Evolutionary conservation across 2,888 invertebrate genomes (phyloP).

Genomic region (Villa cingulata): DNA sequence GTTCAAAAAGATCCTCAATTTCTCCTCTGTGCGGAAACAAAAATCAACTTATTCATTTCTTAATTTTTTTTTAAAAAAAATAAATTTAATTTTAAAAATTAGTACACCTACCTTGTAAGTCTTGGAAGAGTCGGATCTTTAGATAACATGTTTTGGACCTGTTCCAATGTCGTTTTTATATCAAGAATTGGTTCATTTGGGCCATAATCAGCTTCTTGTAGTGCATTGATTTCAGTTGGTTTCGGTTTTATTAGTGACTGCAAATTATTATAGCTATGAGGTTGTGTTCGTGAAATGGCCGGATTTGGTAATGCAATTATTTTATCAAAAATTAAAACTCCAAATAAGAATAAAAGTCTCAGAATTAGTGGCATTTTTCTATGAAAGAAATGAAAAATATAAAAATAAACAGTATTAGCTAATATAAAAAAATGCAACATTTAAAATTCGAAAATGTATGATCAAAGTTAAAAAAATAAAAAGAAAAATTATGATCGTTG

Average conservation of each 20-base stretch:
- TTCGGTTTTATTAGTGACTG: not conserved
- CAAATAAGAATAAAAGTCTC: not conserved
- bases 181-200: conserved; percentile 17
- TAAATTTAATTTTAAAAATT: not conserved
- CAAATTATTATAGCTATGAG: not conserved
- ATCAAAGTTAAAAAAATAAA: no score
- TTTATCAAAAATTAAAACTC: not conserved
- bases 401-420: no score
- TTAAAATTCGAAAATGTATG: no score
- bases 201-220: not conserved
- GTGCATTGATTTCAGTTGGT: not conserved
- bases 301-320: not conserved
- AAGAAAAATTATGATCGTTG: no score
- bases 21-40: conserved; percentile 31
- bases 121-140: conserved; percentile 31
- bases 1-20: conserved; percentile 36
- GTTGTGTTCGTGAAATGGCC: not conserved
- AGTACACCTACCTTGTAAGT: conserved; percentile 32
- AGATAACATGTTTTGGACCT: conserved; percentile 33
- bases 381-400: no score
- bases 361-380: not conserved
- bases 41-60: not conserved
- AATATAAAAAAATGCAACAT: no score
- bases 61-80: not conserved
- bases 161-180: conserved; percentile 31